Percentiles rank a stretch among this genome's conserved stretches.
phyloP scores from a whole-genome alignment of 2,888 invertebrate species.

The Platynereis dumerilii region DNA sequence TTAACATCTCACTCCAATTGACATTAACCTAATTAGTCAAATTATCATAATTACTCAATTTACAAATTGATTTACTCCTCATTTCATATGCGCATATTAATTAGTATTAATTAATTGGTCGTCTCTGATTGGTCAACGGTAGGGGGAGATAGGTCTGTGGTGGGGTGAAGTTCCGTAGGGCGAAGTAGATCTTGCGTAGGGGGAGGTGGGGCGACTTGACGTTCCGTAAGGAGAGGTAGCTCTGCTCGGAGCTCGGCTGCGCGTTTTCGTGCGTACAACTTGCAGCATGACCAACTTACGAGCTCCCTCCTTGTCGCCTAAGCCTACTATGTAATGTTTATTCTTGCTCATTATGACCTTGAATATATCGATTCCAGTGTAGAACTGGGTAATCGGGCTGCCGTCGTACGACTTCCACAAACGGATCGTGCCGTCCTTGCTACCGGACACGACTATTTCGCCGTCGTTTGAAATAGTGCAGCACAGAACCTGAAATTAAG shows the following conservation, averaged over 20 bases:
- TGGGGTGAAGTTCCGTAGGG: slow-evolving; percentile 15
- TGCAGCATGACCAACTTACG: slow-evolving; percentile 63
- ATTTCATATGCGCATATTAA: too few relatives aligned
- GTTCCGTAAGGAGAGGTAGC: slow-evolving; percentile 26
- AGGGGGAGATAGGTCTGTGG: not conserved
- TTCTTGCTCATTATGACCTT: slow-evolving; percentile 60
- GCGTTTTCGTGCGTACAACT: slow-evolving; percentile 45
- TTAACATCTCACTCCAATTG: too few relatives aligned
- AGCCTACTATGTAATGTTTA: slow-evolving; percentile 62
- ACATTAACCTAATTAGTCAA: too few relatives aligned
- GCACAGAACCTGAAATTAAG: slow-evolving; percentile 57
- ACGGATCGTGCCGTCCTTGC: slow-evolving; percentile 61
- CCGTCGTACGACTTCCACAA: slow-evolving; percentile 60
- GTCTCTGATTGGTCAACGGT: not conserved
- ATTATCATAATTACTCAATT: too few relatives aligned
- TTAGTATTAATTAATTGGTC: too few relatives aligned
- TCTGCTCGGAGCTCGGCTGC: slow-evolving; percentile 26
- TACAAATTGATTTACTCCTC: too few relatives aligned
- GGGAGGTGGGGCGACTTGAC: slow-evolving; percentile 14
- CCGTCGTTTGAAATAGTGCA: slow-evolving; percentile 59
- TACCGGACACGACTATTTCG: slow-evolving; percentile 61
- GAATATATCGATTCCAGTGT: slow-evolving; percentile 62
- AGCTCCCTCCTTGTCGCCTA: slow-evolving; percentile 61
- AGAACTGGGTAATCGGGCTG: slow-evolving; percentile 57
- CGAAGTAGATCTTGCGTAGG: slow-evolving; percentile 10